Conservation (phyloP, 2,797 vertebrate genomes). For the Falco cherrug region DNA sequence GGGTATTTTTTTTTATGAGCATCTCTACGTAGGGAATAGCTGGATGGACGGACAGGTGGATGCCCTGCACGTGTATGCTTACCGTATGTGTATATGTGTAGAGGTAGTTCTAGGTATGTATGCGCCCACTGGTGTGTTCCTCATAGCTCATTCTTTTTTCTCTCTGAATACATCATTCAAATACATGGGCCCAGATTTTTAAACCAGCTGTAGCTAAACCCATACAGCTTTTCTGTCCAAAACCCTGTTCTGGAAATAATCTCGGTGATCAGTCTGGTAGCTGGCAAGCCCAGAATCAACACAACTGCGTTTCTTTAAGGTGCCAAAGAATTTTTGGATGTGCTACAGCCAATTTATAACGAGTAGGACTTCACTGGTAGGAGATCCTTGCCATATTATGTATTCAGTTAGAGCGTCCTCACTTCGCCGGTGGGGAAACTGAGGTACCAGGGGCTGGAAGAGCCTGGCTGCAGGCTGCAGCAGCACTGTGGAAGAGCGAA, state of each 20-base stretch:
- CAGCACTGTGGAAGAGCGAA: neutral
- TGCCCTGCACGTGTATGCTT: accelerated
- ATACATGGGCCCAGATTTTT: neutral
- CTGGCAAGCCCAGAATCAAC: neutral
- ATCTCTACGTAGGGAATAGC: neutral
- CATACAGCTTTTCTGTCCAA: neutral
- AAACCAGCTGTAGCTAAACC: neutral
- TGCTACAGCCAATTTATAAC: neutral
- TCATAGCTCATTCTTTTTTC: neutral
- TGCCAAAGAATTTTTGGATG: neutral
- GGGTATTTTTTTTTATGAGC: neutral
- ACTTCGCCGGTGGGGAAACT: neutral
- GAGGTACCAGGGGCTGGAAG: neutral
- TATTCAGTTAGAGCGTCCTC: neutral
- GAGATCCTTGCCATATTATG: neutral
- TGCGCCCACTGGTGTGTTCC: accelerated
- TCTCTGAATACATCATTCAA: neutral
- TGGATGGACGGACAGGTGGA: neutral
- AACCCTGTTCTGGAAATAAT: neutral
- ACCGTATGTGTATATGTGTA: accelerated
- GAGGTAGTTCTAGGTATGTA: neutral
- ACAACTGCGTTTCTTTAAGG: neutral
- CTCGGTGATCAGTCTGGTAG: neutral
- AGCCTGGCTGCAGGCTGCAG: neutral
- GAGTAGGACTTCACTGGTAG: neutral